A percentile compares a stretch with the other conserved stretches of the same genome.
These are phyloP conservation scores for Xenopus petersii DNA, from an alignment of 2,797 vertebrate species.

Conservation along the genomic window DNA sequence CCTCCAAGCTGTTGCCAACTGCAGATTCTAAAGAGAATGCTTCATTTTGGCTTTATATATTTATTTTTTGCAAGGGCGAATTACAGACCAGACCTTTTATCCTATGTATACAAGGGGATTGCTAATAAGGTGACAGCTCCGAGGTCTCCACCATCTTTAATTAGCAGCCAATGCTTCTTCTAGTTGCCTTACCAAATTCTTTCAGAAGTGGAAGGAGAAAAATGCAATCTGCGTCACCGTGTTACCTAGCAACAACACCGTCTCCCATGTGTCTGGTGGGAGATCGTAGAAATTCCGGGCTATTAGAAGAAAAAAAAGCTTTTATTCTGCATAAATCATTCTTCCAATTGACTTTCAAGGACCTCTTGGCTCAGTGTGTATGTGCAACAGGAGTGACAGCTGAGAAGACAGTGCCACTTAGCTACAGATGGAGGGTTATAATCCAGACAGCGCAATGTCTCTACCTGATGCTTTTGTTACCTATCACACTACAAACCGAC, in stretches of 20 bases:
- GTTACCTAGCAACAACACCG: constrained; percentile 29
- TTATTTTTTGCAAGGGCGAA: background rate
- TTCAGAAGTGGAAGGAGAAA: background rate
- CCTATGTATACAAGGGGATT: no score
- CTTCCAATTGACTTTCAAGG: constrained; percentile 30
- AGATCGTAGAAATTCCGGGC: constrained; percentile 6
- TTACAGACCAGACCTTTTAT: background rate
- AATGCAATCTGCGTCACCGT: constrained; percentile 2
- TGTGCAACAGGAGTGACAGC: constrained; percentile 5
- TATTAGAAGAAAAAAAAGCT: constrained; percentile 7
- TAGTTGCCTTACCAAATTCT: background rate
- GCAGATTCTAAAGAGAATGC: background rate
- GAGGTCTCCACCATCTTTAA: background rate
- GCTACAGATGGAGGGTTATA: background rate
- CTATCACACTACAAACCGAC: background rate
- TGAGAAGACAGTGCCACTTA: constrained; percentile 13
- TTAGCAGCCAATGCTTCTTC: background rate
- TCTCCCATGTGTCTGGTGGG: constrained; percentile 12
- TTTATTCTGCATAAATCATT: constrained; percentile 15
- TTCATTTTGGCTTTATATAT: background rate
- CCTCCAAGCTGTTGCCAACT: background rate
- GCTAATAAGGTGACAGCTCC: no score
- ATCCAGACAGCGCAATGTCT: background rate
- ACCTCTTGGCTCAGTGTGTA: constrained; percentile 8
- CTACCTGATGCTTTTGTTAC: constrained; percentile 7